phyloP scores from a whole-genome alignment of 2,797 vertebrate genomes.

The Natrix natrix region DNA sequence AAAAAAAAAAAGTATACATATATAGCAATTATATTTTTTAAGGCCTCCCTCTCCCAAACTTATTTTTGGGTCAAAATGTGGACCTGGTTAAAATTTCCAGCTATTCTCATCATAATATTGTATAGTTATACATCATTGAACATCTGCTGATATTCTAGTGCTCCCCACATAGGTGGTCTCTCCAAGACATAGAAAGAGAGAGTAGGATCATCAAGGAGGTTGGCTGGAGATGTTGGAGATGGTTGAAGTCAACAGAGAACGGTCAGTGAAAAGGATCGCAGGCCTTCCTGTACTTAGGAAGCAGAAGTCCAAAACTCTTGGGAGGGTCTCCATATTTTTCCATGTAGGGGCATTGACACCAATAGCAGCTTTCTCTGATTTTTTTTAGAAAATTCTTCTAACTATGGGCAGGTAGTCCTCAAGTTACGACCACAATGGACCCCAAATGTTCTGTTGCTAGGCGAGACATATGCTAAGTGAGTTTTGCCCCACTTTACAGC shows the following conservation, averaged over 20 bases:
- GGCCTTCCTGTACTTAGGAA: neutral
- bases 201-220: neutral
- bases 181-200: neutral
- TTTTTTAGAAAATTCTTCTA: neutral
- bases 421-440: no score
- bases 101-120: no score
- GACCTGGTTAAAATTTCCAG: no score
- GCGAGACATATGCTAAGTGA: no score
- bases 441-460: no score
- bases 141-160: neutral
- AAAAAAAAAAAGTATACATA: no score
- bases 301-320: neutral
- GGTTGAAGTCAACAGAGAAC: neutral
- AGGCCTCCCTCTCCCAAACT: no score
- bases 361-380: neutral
- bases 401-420: neutral
- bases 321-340: no score
- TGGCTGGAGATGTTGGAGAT: neutral
- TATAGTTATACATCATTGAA: neutral
- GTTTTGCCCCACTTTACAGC: no score
- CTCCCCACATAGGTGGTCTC: neutral
- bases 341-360: neutral
- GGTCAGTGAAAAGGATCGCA: no score
- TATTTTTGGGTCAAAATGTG: no score
- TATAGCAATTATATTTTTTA: no score